Conservation (phyloP, 2,113 vertebrate species). For the Platycercus adscitus region DNA sequence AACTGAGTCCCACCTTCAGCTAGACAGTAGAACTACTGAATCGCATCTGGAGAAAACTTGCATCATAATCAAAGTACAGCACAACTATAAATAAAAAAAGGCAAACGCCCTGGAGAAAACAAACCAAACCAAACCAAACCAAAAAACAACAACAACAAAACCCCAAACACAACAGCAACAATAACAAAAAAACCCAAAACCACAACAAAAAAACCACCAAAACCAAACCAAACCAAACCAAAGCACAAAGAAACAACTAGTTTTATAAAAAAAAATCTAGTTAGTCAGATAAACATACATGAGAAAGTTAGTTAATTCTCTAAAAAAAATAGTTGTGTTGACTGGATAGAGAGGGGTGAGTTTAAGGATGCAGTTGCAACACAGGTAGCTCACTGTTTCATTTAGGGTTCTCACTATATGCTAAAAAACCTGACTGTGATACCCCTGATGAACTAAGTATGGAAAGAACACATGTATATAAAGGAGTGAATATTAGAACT, state of each 20-base stretch:
- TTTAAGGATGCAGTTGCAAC: neutral
- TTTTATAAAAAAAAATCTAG: neutral
- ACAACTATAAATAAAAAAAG: neutral
- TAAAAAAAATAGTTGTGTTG: neutral
- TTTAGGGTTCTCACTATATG: neutral
- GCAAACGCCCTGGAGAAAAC: neutral
- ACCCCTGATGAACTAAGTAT: neutral
- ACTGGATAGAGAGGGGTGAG: neutral
- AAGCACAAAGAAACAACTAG: neutral
- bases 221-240: neutral
- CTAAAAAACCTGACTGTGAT: rapidly evolving
- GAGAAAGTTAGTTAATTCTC: neutral
- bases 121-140: neutral
- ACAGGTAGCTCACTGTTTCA: neutral
- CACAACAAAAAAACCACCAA: neutral
- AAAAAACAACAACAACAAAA: neutral
- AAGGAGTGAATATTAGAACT: neutral
- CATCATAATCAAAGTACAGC: neutral
- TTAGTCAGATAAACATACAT: neutral
- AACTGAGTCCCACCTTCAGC: neutral
- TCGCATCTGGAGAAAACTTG: neutral
- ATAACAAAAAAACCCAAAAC: neutral
- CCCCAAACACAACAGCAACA: neutral
- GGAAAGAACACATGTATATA: neutral
- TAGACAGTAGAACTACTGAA: neutral